Conservation (phyloP, 2,113 vertebrate species). For the Haplochromis vanheusdeni region DNA sequence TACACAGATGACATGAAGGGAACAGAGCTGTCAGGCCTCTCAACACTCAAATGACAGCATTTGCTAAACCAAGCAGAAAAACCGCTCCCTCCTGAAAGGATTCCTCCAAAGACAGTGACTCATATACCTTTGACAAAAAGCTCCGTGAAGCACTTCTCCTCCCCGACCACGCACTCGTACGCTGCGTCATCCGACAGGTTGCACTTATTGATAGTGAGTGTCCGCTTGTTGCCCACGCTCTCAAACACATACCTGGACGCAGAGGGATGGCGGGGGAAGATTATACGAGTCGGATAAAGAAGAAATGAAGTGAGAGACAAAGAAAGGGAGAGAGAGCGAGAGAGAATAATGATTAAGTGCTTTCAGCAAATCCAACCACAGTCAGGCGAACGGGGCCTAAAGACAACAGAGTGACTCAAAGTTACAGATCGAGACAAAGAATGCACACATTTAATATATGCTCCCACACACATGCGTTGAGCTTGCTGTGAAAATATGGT, state of each 20-base stretch:
- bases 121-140: conserved; percentile 83
- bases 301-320: neutral
- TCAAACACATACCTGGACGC: conserved; percentile 81
- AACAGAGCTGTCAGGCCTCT: conserved; percentile 35
- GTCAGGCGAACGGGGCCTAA: neutral
- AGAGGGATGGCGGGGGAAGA: neutral
- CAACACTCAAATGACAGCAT: conserved; percentile 6
- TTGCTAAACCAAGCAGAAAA: conserved; percentile 18
- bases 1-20: conserved; percentile 22
- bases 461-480: neutral
- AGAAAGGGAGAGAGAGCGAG: neutral
- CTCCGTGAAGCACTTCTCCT: conserved; percentile 82
- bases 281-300: neutral
- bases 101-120: conserved; percentile 40
- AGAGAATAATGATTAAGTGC: neutral
- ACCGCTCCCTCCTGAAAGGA: neutral
- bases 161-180: conserved; percentile 80
- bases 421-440: neutral
- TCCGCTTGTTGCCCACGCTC: conserved; percentile 80
- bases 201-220: conserved; percentile 87
- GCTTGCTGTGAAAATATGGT: neutral
- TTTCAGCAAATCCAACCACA: neutral
- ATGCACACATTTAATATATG: neutral
- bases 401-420: conserved; percentile 27
- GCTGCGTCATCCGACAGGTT: conserved; percentile 83